These are phyloP conservation scores for Notamacropus eugenii DNA, from an alignment of 2,797 vertebrate species.

Conservation along the genomic window DNA sequence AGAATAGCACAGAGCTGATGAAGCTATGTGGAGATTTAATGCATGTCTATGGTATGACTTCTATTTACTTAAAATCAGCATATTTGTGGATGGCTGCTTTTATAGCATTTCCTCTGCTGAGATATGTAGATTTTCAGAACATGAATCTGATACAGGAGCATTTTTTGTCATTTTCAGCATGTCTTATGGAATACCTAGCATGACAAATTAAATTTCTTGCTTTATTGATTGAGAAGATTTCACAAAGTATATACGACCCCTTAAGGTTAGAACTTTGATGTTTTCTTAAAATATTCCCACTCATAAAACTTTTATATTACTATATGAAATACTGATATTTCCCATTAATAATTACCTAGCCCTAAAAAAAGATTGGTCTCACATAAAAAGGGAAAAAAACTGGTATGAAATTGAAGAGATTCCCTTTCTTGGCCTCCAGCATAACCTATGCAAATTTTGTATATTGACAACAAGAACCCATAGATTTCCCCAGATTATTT, in stretches of 20 bases:
- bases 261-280: background rate
- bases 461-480: background rate
- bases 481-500: background rate
- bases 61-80: background rate
- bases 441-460: background rate
- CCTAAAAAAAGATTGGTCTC: constrained; percentile 13
- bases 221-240: background rate
- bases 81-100: background rate
- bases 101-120: background rate
- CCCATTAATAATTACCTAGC: background rate
- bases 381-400: constrained; percentile 7
- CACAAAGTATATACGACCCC: background rate
- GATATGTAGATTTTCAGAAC: background rate
- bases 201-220: background rate
- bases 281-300: background rate
- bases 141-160: background rate
- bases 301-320: constrained; percentile 3
- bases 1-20: background rate
- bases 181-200: background rate
- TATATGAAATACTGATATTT: constrained; percentile 12
- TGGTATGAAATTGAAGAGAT: constrained; percentile 21
- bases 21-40: background rate
- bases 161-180: background rate
- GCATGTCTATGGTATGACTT: background rate
- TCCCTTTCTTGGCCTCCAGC: background rate